Evolutionary conservation across 2,113 vertebrate species (phyloP).

Genomic region (Sinocyclocheilus anophthalmus): DNA sequence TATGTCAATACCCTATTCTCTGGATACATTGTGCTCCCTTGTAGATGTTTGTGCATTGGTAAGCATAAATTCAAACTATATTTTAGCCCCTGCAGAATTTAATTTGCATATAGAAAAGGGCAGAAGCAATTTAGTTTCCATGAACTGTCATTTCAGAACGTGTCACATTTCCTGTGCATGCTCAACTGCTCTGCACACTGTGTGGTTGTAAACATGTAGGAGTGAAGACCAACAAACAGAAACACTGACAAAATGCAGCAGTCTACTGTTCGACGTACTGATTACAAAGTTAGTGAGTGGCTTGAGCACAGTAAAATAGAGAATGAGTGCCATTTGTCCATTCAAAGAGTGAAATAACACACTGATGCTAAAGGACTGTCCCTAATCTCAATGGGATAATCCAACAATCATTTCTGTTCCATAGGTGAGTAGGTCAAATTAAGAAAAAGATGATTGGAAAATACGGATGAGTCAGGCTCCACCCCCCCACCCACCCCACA

Average conservation of each 20-base stretch:
- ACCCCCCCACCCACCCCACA: neutral
- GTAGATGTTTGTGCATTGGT: neutral
- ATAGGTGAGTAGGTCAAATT: slow-evolving; percentile 27
- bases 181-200: slow-evolving; percentile 41
- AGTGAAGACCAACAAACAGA: slow-evolving; percentile 33
- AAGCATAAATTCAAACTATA: slow-evolving; percentile 30
- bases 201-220: slow-evolving; percentile 52
- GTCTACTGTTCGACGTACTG: neutral
- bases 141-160: slow-evolving; percentile 48
- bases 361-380: neutral
- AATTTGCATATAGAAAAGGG: slow-evolving; percentile 52
- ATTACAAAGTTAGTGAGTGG: neutral
- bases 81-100: neutral
- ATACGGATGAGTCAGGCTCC: slow-evolving; percentile 43
- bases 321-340: neutral
- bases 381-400: neutral
- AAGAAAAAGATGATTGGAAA: slow-evolving; percentile 23
- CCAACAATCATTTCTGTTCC: neutral
- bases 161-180: slow-evolving; percentile 56
- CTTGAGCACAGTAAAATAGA: neutral
- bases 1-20: neutral
- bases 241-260: neutral
- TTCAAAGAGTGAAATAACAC: neutral
- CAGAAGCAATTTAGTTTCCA: slow-evolving; percentile 42
- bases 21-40: neutral